These are phyloP conservation scores for Acropora yongei DNA, from an alignment of 64 coral and sea anemone genomes.

Conservation along the genomic window DNA sequence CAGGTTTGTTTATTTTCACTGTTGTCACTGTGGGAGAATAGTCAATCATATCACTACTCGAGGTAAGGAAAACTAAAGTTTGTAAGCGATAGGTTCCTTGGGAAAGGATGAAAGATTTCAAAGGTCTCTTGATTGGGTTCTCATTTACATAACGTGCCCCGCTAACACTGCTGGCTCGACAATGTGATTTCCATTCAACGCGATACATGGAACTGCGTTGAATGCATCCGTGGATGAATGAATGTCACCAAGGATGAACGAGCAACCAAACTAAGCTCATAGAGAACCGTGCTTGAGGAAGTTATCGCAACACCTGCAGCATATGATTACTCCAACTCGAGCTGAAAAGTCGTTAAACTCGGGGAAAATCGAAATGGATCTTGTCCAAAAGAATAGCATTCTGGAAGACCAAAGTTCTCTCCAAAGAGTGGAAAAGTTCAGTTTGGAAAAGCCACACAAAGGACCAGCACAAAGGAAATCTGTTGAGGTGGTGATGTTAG, in stretches of 20 bases:
- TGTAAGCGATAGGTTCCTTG: no score
- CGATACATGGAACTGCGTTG: no score
- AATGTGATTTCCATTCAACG: no score
- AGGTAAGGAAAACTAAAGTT: no score
- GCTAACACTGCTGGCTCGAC: no score
- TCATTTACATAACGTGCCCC: no score
- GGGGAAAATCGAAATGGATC: not conserved
- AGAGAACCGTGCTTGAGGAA: slow-evolving; percentile 37
- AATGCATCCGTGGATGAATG: no score
- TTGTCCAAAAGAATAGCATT: not conserved
- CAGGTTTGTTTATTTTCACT: no score
- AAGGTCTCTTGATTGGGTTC: no score
- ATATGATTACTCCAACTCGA: slow-evolving; percentile 26
- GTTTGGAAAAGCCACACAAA: not conserved
- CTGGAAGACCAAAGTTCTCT: not conserved
- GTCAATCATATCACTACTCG: no score
- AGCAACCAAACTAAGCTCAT: slow-evolving; percentile 10
- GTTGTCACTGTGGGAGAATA: no score
- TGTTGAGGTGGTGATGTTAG: not conserved
- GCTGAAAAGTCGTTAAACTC: not conserved
- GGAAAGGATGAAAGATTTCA: no score
- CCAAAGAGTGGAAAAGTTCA: not conserved
- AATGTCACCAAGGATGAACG: slow-evolving; percentile 23
- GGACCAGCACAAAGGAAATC: not conserved
- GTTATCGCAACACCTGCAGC: slow-evolving; percentile 52